phyloP scores from a whole-genome alignment of 2,797 vertebrate species.

The Synaphobranchus kaupii region DNA sequence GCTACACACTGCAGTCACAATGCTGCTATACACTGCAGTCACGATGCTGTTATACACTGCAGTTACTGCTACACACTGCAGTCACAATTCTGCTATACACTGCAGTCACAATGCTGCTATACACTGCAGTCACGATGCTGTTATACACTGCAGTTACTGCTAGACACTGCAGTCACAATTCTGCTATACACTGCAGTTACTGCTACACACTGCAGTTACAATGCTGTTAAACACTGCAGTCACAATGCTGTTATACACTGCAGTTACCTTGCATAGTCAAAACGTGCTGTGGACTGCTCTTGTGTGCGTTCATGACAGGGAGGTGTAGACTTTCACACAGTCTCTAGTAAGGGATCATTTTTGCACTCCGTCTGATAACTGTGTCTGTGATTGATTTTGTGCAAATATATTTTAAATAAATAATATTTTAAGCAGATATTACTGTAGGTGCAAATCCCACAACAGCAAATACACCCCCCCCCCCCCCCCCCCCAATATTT shows the following conservation, averaged over 20 bases:
- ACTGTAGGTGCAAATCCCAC: not conserved
- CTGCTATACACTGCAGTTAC: no score
- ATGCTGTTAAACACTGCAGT: no score
- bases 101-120: not conserved
- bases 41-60: not conserved
- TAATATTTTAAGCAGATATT: no score
- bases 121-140: no score
- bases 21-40: not conserved
- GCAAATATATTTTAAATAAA: not conserved
- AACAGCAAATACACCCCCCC: not conserved
- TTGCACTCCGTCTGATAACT: not conserved
- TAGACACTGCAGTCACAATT: no score
- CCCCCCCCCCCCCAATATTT: no score
- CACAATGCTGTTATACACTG: not conserved
- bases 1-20: not conserved
- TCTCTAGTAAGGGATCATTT: not conserved
- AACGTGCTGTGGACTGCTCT: not conserved
- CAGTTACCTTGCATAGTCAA: not conserved
- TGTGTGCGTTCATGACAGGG: not conserved
- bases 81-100: not conserved
- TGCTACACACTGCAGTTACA: no score
- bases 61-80: not conserved
- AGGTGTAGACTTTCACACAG: not conserved
- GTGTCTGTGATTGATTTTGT: not conserved
- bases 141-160: no score